Evolutionary conservation across 1,140 invertebrate genomes (phyloP), one percentile per base, ranked within the genome.

Genomic region (Dolichoris vasculosae): DNA sequence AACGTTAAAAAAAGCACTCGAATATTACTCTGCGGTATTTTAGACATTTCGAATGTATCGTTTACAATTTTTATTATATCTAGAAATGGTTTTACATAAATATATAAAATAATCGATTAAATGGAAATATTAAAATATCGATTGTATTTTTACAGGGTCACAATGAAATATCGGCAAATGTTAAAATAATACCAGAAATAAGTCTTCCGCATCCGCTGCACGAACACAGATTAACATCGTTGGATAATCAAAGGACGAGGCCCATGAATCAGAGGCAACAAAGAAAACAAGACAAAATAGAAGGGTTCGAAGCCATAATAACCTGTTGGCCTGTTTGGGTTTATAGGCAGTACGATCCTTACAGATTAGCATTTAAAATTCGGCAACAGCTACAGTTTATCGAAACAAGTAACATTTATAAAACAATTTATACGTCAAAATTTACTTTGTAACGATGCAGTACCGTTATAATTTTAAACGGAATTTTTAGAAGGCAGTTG

Each of bases 121-220:
- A 35, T 77, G 0, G 2, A 67, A 73, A 73, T 46, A 81, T 63
- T 80, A 9, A 51, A 80, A 20, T 64, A 77, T 71, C 38, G 35
- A 83, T 51, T 59, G 15, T 81, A 82, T 75, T 69, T 55, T 78
- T 77, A 32, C 59, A 90, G 89, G 90, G 88, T 7, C 87, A 86
- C 23, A 85, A 84, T 30, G 87, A 87, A 84, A 85, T 90, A 85
- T 88, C 88, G 83, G 95, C 94, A 35, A 94, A 94, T 90, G 95
- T 96, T 23, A 93, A 94, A 89, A 95, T 97, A 83, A 89, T 96
- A 83, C 95, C 96, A 11, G 96, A 97, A 89, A 93, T 95, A 67
- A 90, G 90, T 75, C 89, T 96, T 87, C 81, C 92, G 83, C 90
- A 94, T 89, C 89, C 93, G 86, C 88, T 95, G 87, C 91, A 92